These are phyloP conservation scores for Vannuccia rotundouncinata DNA, from an alignment of 2,888 invertebrate species.

Conservation along the genomic window DNA sequence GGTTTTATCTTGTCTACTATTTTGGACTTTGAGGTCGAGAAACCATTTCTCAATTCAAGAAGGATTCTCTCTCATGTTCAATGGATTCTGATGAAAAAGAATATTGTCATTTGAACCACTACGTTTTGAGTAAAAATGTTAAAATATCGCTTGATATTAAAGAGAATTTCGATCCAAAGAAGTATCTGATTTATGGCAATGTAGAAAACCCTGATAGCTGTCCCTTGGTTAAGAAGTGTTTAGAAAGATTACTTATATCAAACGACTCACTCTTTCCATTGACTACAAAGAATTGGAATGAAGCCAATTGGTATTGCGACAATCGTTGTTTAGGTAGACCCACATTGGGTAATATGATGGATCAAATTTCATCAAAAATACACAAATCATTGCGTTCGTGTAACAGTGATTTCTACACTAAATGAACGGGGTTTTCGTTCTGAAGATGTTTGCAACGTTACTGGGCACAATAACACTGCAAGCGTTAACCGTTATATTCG, in stretches of 20 bases:
- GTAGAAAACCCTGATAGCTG: conserved; percentile 22
- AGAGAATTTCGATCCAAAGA: conserved; percentile 28
- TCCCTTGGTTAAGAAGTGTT: conserved; percentile 17
- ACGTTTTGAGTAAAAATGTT: conserved; percentile 26
- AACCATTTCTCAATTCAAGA: conserved; percentile 4
- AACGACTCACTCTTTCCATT: conserved; percentile 29
- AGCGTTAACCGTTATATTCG: conserved; percentile 22
- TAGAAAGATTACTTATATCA: not conserved
- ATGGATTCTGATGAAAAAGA: conserved; percentile 17
- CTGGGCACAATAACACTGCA: conserved; percentile 19
- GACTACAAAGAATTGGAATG: conserved; percentile 24
- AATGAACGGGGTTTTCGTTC: not conserved
- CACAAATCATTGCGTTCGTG: conserved; percentile 30
- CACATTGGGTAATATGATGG: conserved; percentile 25
- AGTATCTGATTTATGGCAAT: conserved; percentile 20
- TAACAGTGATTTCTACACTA: conserved; percentile 25
- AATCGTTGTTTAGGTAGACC: conserved; percentile 25
- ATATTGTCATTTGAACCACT: conserved; percentile 3
- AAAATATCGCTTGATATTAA: conserved; percentile 29
- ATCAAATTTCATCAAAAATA: conserved; percentile 14
- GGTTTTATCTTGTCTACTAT: conserved; percentile 22
- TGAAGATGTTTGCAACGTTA: conserved; percentile 17
- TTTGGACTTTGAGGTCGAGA: conserved; percentile 29
- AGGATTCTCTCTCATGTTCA: conserved; percentile 7
- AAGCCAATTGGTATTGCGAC: conserved; percentile 26